These are phyloP conservation scores for Proales similis DNA, from an alignment of 1,140 invertebrate species.

Conservation along the genomic window DNA sequence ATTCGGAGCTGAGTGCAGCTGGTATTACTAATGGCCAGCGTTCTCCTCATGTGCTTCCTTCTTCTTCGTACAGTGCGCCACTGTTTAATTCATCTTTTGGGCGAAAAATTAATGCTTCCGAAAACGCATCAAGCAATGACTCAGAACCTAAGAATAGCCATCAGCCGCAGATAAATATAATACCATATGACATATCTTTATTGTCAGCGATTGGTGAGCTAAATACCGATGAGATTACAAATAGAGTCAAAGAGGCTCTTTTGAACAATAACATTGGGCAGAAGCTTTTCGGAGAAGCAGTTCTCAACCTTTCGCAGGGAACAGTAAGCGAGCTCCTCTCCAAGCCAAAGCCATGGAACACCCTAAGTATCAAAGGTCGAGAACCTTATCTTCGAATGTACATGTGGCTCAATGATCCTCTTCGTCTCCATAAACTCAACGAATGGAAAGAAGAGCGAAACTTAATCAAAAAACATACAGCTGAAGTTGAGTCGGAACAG, in stretches of 20 bases:
- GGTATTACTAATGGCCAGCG: too few relatives aligned
- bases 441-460: slow-evolving; percentile 60
- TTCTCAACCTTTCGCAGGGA: slow-evolving; percentile 83
- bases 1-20: too few relatives aligned
- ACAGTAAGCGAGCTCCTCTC: slow-evolving; percentile 91
- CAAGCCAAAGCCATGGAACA: slow-evolving; percentile 97
- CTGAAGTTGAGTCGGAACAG: slow-evolving; percentile 5
- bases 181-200: slow-evolving; percentile 30
- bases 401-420: slow-evolving; percentile 84
- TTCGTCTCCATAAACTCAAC: slow-evolving; percentile 78
- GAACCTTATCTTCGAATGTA: slow-evolving; percentile 98
- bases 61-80: too few relatives aligned
- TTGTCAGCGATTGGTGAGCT: slow-evolving; percentile 75
- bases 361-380: slow-evolving; percentile 93
- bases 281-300: slow-evolving; percentile 94
- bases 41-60: too few relatives aligned
- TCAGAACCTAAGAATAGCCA: too few relatives aligned
- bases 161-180: slow-evolving; percentile 18
- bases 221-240: slow-evolving; percentile 90
- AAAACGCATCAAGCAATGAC: too few relatives aligned
- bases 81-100: too few relatives aligned
- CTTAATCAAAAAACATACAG: neutral
- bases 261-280: slow-evolving; percentile 94
- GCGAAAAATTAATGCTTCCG: too few relatives aligned
- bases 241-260: slow-evolving; percentile 90